Evolutionary conservation across 2,797 vertebrate species (phyloP).

Genomic region (Borostomias antarcticus): DNA sequence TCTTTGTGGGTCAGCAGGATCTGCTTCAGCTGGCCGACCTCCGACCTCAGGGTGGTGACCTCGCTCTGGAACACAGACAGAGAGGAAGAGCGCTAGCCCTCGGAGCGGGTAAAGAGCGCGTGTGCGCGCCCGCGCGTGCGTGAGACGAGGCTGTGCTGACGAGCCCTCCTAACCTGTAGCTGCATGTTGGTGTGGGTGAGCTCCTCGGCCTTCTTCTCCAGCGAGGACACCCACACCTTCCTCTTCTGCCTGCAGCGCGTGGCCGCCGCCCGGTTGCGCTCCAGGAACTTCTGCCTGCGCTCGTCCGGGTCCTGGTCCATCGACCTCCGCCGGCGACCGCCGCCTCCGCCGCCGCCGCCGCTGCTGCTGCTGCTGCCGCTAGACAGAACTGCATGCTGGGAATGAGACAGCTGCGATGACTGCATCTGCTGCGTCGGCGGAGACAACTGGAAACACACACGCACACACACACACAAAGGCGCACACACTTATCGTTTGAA

Average conservation of each 20-base stretch:
- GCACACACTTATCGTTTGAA: background rate
- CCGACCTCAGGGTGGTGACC: constrained; percentile 95
- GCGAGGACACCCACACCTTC: constrained; percentile 97
- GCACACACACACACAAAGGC: background rate
- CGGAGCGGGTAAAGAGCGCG: background rate
- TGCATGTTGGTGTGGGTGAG: constrained; percentile 99
- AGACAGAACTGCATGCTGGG: constrained; percentile 80
- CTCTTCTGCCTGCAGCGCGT: constrained; percentile 98
- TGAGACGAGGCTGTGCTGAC: background rate
- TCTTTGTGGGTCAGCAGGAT: constrained; percentile 98
- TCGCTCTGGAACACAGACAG: constrained; percentile 87
- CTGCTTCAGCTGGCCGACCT: constrained; percentile 98
- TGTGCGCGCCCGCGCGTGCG: constrained; percentile 1
- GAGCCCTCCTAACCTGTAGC: constrained; percentile 82
- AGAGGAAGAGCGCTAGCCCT: no score
- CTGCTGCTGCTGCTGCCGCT: constrained; percentile 46
- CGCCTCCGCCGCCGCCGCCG: constrained; percentile 23
- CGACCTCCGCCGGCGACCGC: constrained; percentile 78
- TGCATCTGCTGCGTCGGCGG: constrained; percentile 88
- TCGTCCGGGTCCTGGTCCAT: constrained; percentile 93
- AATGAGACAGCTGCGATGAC: constrained; percentile 73
- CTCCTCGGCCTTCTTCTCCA: constrained; percentile 99
- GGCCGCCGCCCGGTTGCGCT: constrained; percentile 95
- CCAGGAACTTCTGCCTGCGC: constrained; percentile 95
- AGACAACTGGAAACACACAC: constrained; percentile 75